phyloP scores from a whole-genome alignment of 2,113 vertebrate species.

The Spea bombifrons region DNA sequence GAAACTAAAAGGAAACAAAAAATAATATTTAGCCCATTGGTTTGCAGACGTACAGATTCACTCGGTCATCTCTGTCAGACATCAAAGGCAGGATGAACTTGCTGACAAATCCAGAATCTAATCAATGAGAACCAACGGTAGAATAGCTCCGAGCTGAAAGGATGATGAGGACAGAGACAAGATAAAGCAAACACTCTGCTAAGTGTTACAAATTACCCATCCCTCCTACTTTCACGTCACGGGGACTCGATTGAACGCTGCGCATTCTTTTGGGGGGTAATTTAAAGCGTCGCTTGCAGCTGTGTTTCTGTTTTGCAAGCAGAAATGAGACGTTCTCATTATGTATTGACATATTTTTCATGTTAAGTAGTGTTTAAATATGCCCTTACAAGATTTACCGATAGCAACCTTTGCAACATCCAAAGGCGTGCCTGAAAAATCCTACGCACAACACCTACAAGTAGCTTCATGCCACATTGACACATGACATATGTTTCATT shows the following conservation, averaged over 20 bases:
- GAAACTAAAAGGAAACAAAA: too few species aligned
- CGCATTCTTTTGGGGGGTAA: slow-evolving; percentile 74
- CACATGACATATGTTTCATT: slow-evolving; percentile 1
- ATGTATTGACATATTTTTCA: slow-evolving; percentile 77
- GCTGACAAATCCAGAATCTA: slow-evolving; percentile 68
- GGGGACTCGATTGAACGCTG: slow-evolving; percentile 24
- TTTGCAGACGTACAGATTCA: slow-evolving; percentile 56
- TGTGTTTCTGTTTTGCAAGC: slow-evolving; percentile 71
- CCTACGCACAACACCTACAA: slow-evolving; percentile 64
- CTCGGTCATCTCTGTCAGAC: slow-evolving; percentile 59
- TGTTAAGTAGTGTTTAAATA: slow-evolving; percentile 82
- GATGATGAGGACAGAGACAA: slow-evolving; percentile 65
- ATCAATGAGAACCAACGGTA: slow-evolving; percentile 68
- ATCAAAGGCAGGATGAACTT: slow-evolving; percentile 54
- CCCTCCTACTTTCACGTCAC: slow-evolving; percentile 41
- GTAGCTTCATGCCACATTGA: slow-evolving; percentile 18
- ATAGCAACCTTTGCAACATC: slow-evolving; percentile 59
- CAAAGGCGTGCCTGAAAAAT: slow-evolving; percentile 53
- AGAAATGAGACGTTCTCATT: slow-evolving; percentile 77
- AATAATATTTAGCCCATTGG: slow-evolving; percentile 18
- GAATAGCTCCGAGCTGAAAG: slow-evolving; percentile 59
- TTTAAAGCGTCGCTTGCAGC: slow-evolving; percentile 74
- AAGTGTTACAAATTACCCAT: slow-evolving; percentile 73
- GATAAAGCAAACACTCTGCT: slow-evolving; percentile 66
- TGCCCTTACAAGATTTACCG: slow-evolving; percentile 73